Conservation (phyloP, 2,888 invertebrate species). For the Asteroscopus sphinx region DNA sequence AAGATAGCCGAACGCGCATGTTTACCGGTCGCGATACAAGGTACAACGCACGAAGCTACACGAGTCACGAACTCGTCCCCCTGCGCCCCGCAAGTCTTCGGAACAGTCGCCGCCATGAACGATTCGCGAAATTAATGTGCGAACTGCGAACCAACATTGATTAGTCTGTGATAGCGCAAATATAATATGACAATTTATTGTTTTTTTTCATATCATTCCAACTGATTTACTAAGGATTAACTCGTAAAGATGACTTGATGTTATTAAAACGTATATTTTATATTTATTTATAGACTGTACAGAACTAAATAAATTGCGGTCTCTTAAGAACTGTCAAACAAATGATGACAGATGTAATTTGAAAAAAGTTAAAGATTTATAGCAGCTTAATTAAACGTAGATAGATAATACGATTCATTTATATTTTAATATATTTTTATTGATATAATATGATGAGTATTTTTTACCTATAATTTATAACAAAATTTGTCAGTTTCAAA, state of each 20-base stretch:
- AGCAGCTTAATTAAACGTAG: constrained; percentile 7
- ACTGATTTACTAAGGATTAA: constrained; percentile 6
- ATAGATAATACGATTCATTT: not conserved
- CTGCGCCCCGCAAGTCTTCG: constrained; percentile 1
- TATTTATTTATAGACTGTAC: constrained; percentile 9
- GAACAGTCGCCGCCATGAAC: constrained; percentile 8
- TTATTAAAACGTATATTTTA: constrained; percentile 26
- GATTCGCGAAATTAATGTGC: constrained; percentile 24
- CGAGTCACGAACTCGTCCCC: constrained; percentile 11
- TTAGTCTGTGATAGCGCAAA: constrained; percentile 11
- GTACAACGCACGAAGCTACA: constrained; percentile 14
- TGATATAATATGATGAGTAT: constrained; percentile 12
- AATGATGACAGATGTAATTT: constrained; percentile 36
- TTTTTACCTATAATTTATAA: constrained; percentile 14
- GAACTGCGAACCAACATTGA: constrained; percentile 11
- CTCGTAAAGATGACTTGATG: constrained; percentile 8
- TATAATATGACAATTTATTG: constrained; percentile 18
- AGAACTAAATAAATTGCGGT: constrained; percentile 39
- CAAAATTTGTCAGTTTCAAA: constrained; percentile 6
- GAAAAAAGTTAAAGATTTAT: constrained; percentile 22
- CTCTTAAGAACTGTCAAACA: constrained; percentile 35
- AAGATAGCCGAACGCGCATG: constrained; percentile 42
- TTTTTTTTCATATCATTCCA: constrained; percentile 4
- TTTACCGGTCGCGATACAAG: constrained; percentile 17
- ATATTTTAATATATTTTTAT: constrained; percentile 10